These are phyloP conservation scores for Sapajus apella DNA, from an alignment of 2,113 vertebrate species.

Conservation along the genomic window DNA sequence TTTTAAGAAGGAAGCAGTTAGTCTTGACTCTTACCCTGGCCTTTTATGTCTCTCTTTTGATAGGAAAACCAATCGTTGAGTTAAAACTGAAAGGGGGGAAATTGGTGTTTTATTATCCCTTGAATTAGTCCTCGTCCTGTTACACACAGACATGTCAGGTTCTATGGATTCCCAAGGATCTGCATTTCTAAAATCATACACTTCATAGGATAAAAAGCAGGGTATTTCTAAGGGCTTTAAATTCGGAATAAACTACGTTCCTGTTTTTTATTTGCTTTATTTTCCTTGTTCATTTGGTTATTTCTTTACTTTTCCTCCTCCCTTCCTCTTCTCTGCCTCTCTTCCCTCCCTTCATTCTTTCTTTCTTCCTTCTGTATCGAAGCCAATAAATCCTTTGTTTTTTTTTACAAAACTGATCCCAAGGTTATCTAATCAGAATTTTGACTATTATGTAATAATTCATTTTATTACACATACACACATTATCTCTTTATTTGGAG, in stretches of 20 bases:
- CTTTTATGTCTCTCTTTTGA: neutral
- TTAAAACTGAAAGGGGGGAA: neutral
- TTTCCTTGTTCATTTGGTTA: neutral
- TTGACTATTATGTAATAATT: neutral
- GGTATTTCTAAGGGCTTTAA: neutral
- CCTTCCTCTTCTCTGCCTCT: fast-evolving
- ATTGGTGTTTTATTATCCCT: neutral
- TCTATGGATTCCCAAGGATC: neutral
- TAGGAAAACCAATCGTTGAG: neutral
- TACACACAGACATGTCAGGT: neutral
- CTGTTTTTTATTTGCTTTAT: neutral
- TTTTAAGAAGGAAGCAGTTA: neutral
- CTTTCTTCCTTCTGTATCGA: neutral
- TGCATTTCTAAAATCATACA: neutral
- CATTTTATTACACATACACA: neutral
- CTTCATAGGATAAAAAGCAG: neutral
- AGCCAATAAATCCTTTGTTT: neutral
- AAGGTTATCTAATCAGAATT: neutral
- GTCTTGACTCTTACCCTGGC: neutral
- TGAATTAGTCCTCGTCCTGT: neutral
- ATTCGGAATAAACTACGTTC: neutral
- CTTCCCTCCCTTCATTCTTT: neutral
- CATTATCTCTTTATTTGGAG: neutral
- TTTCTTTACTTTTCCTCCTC: neutral
- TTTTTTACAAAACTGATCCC: neutral